Base-by-base conservation (phyloP, 2,797 vertebrate species). In the Phyllotis vaccarum region DNA sequence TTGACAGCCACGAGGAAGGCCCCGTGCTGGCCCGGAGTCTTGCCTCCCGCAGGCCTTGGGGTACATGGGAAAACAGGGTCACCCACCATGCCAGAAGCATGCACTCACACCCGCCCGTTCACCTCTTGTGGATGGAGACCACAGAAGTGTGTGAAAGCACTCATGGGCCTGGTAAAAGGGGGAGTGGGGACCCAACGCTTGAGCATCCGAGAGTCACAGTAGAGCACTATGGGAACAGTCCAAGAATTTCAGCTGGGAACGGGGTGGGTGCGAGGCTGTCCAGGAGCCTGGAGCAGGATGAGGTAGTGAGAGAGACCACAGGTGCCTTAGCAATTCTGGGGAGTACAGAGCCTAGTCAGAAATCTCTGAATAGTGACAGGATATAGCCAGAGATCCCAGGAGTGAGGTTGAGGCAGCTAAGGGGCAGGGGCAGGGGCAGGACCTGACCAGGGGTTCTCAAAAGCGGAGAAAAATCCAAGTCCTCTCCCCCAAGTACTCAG, bases 1-100 rank as follows among this genome's bases (percentile, higher is more conserved):
- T 99, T 99, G 90, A 99, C 99, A 31, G 99, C 98, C 95, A 99
- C 99, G 98, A 99, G 98, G 91, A 98, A 98, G 96, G 90, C 97
- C 2, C 98, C 98, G 8, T 98, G 98, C 54, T 98, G 98, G 46
- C 96, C 95, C 1, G 94, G 97, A 86, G 97, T 93, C 97, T 98
- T 99, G 91, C 98, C 90, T 0, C 97, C 87, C 11, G 97, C 87
- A 2, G 98, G 98, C 90, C 98, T 87, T 99, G 98, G 27, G 95
- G 68, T n/a, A 16, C 97, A 97, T 3, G 11, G 68, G 88, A 95
- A 24, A 72, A 87, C 40, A 34, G 34, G 68, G 89, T 96, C 66
- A 94, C 16, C 40, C 40, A 19, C 4, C 3, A 40, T 7, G n/a
- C 68, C 52, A 34, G 40, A 40, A 37, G 3, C 37, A 43, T 76